Evolutionary conservation across 2,888 invertebrate genomes (phyloP).

Genomic region (Ormyrus labotus): DNA sequence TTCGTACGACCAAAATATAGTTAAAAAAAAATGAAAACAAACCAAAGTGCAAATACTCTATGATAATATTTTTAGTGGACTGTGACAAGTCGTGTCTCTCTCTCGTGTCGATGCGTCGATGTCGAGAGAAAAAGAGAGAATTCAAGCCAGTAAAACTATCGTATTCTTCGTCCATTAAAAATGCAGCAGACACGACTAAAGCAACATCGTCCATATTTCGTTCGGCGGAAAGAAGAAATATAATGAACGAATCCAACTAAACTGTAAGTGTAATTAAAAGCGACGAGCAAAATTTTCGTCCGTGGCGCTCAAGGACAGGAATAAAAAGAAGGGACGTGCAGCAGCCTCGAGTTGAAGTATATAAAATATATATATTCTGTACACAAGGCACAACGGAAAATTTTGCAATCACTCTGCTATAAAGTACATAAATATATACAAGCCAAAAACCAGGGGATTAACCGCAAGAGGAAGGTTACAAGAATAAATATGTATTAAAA

Average conservation of each 20-base stretch:
- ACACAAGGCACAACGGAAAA: slow-evolving; percentile 44
- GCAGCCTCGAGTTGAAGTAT: not conserved
- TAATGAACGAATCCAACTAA: slow-evolving; percentile 15
- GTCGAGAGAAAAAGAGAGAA: slow-evolving; percentile 8
- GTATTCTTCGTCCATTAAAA: slow-evolving; percentile 50
- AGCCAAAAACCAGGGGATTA: not conserved
- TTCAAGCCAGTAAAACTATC: slow-evolving; percentile 6
- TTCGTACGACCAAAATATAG: slow-evolving; percentile 61
- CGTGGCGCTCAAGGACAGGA: slow-evolving; percentile 41
- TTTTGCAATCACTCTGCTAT: slow-evolving; percentile 69
- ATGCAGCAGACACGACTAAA: slow-evolving; percentile 17
- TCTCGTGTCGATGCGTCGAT: not conserved
- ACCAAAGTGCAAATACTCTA: slow-evolving; percentile 63
- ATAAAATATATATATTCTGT: slow-evolving; percentile 12
- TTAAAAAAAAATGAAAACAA: slow-evolving; percentile 59
- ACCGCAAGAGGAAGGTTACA: not conserved
- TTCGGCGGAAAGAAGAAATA: slow-evolving; percentile 22
- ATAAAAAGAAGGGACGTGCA: not conserved
- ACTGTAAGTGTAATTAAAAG: slow-evolving; percentile 40
- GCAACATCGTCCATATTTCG: slow-evolving; percentile 49
- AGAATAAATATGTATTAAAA: slow-evolving; percentile 42
- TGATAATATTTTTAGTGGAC: slow-evolving; percentile 54
- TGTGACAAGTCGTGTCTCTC: slow-evolving; percentile 13
- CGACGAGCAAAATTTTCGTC: slow-evolving; percentile 55
- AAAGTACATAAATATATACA: not conserved